Conservation (phyloP, 2,888 invertebrate genomes). For the Colostygia pectinataria region DNA sequence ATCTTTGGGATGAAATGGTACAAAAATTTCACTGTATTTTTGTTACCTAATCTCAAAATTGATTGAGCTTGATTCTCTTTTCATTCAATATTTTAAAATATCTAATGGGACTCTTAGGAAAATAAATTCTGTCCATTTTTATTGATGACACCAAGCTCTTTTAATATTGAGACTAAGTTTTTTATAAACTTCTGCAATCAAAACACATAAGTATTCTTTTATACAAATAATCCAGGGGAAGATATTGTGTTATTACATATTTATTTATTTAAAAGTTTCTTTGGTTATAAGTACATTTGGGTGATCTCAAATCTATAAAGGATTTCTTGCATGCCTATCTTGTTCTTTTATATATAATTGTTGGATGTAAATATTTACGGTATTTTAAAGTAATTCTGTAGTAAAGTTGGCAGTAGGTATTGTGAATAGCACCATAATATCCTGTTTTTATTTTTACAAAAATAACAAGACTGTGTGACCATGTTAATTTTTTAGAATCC, state of each 20-base stretch:
- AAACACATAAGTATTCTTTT: too few relatives aligned
- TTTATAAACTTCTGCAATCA: too few relatives aligned
- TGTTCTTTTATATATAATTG: background rate
- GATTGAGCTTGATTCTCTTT: conserved; percentile 35
- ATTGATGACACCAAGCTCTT: conserved; percentile 1
- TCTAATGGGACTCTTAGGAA: too few relatives aligned
- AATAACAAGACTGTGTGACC: background rate
- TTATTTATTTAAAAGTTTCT: too few relatives aligned
- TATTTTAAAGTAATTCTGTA: background rate
- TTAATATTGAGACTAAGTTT: conserved; percentile 17
- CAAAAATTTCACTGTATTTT: conserved; percentile 52
- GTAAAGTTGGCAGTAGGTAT: too few relatives aligned
- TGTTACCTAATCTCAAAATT: conserved; percentile 17
- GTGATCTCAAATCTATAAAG: background rate
- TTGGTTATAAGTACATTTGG: conserved; percentile 1
- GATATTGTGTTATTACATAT: too few relatives aligned
- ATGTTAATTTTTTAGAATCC: background rate
- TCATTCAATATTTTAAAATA: too few relatives aligned
- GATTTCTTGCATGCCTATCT: conserved; percentile 12
- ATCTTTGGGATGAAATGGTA: conserved; percentile 80
- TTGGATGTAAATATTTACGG: background rate
- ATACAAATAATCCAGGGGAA: too few relatives aligned
- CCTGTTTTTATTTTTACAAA: too few relatives aligned
- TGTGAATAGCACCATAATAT: background rate
- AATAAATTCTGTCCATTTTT: background rate